Conservation (phyloP, 2,888 invertebrate genomes). For the Ornithoptera alexandrae region DNA sequence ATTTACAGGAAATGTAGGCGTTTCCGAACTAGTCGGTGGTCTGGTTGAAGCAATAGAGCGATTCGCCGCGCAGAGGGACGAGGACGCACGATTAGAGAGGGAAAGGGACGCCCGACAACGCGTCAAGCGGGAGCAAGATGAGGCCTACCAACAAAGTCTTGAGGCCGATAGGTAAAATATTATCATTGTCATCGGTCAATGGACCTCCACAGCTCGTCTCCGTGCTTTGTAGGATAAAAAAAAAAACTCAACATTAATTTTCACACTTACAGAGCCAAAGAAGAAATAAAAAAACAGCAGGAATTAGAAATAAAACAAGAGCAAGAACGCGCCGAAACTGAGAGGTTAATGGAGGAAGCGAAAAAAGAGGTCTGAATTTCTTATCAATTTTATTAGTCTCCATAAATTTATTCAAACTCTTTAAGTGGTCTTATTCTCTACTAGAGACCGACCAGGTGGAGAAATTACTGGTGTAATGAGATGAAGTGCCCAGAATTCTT, state of each 20-base stretch:
- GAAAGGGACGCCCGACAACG: constrained; percentile 93
- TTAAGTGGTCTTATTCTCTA: too few species aligned
- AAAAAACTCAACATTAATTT: background rate
- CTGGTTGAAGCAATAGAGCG: constrained; percentile 93
- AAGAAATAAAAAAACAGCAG: constrained; percentile 89
- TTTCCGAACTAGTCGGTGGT: constrained; percentile 92
- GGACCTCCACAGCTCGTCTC: too few species aligned
- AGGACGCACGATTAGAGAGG: constrained; percentile 90
- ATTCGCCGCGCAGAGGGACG: constrained; percentile 87
- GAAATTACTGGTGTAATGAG: too few species aligned
- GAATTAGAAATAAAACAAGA: constrained; percentile 86
- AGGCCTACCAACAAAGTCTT: constrained; percentile 94
- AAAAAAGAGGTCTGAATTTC: constrained; percentile 83
- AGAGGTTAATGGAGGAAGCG: constrained; percentile 85
- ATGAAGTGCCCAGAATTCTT: too few species aligned
- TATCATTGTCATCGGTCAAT: background rate
- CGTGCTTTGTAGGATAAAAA: too few species aligned
- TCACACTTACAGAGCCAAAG: constrained; percentile 84
- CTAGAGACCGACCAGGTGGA: too few species aligned
- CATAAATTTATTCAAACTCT: background rate
- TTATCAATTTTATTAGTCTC: background rate
- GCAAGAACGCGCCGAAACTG: constrained; percentile 86
- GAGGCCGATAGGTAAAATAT: constrained; percentile 84
- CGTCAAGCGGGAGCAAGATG: constrained; percentile 96
- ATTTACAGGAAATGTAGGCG: constrained; percentile 86